Evolutionary conservation across 2,888 invertebrate genomes (phyloP).

Genomic region (Lepidochrysops patricia): DNA sequence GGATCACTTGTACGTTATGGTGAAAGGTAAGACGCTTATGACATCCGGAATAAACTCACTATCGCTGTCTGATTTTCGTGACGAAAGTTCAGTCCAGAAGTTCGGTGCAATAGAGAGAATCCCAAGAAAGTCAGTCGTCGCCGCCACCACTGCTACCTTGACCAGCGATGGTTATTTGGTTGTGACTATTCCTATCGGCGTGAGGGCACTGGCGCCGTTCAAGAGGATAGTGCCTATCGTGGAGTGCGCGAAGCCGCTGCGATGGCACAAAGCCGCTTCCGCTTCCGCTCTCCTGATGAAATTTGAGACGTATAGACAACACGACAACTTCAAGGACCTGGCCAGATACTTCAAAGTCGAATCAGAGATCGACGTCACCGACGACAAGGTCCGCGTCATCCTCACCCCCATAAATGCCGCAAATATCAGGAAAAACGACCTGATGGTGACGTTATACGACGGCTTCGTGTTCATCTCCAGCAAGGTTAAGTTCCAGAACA

Average conservation of each 20-base stretch:
- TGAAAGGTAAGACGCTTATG: too few species aligned
- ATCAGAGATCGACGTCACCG: slow-evolving; percentile 45
- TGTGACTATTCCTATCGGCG: slow-evolving; percentile 48
- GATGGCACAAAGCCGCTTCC: too few species aligned
- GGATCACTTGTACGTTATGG: too few species aligned
- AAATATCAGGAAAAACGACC: slow-evolving; percentile 49
- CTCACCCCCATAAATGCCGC: slow-evolving; percentile 59
- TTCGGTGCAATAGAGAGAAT: too few species aligned
- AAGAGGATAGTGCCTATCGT: slow-evolving; percentile 32
- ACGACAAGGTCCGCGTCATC: slow-evolving; percentile 52
- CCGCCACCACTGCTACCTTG: slow-evolving; percentile 48
- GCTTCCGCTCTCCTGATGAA: too few species aligned
- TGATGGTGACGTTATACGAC: slow-evolving; percentile 57
- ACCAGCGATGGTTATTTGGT: slow-evolving; percentile 46
- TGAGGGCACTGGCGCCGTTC: background rate
- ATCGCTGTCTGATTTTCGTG: too few species aligned
- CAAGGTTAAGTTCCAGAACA: slow-evolving; percentile 61
- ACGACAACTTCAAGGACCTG: too few species aligned
- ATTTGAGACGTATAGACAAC: too few species aligned
- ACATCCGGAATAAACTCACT: too few species aligned
- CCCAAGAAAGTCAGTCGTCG: too few species aligned
- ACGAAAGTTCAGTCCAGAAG: too few species aligned
- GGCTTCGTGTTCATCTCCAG: slow-evolving; percentile 59
- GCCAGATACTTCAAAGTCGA: slow-evolving; percentile 65
- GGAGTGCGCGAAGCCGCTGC: slow-evolving; percentile 43